Conservation (phyloP, 2,113 vertebrate genomes). For the Porphyrio hochstetteri region DNA sequence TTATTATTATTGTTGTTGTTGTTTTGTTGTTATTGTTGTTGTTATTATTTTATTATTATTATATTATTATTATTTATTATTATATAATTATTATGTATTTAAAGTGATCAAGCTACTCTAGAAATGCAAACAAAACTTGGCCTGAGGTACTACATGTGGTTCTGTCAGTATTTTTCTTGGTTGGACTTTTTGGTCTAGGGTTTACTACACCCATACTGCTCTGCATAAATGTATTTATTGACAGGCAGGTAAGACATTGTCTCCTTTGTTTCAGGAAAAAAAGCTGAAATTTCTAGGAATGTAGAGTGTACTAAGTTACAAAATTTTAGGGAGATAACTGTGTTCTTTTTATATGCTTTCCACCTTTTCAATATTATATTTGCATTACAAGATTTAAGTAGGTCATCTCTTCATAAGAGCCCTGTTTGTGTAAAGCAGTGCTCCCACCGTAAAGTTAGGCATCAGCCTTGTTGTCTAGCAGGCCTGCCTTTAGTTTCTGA, state of each 20-base stretch:
- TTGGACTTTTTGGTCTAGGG: neutral
- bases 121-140: neutral
- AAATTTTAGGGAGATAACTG: neutral
- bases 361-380: neutral
- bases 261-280: neutral
- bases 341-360: neutral
- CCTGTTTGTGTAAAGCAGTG: neutral
- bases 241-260: neutral
- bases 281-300: neutral
- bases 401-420: neutral
- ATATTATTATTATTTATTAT: neutral
- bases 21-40: too few species aligned
- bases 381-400: neutral
- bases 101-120: neutral
- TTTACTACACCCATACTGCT: neutral
- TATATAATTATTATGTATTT: neutral
- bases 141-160: neutral
- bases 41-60: too few species aligned
- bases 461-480: neutral
- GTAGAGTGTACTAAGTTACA: neutral
- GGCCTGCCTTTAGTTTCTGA: neutral
- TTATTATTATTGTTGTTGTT: too few species aligned
- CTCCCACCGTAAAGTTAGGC: neutral
- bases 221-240: neutral
- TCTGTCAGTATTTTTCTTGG: neutral